These are phyloP conservation scores for Yponomeuta malinellus DNA, from an alignment of 2,888 invertebrate species.

Conservation along the genomic window DNA sequence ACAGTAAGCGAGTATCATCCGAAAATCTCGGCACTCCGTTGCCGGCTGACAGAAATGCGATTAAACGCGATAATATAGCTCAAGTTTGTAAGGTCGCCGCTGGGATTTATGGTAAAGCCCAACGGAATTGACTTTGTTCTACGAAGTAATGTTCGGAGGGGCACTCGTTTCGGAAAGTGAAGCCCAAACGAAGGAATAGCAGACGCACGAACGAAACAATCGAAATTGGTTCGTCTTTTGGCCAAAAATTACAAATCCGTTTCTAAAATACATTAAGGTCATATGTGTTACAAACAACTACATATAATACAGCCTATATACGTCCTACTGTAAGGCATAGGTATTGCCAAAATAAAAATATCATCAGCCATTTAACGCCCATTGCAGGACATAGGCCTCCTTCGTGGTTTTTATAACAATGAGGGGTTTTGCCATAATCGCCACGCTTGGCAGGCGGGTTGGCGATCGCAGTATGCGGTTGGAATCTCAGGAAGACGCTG, in stretches of 20 bases:
- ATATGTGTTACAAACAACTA: background rate
- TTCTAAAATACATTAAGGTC: background rate
- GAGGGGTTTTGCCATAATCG: too few species aligned
- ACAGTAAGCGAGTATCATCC: background rate
- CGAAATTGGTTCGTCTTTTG: too few species aligned
- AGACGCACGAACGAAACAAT: background rate
- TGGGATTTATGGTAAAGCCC: constrained; percentile 11
- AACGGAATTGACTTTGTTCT: constrained; percentile 8
- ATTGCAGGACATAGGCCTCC: too few species aligned
- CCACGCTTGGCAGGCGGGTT: too few species aligned
- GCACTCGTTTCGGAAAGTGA: background rate
- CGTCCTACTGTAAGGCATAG: too few species aligned
- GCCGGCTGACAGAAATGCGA: background rate
- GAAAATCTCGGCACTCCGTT: background rate
- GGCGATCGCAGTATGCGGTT: too few species aligned
- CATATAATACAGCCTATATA: background rate
- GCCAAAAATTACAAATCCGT: background rate
- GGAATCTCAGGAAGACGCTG: too few species aligned
- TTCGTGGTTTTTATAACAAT: too few species aligned
- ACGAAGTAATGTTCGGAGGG: background rate
- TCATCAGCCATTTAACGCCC: too few species aligned
- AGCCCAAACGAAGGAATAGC: background rate
- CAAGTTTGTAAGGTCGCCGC: constrained; percentile 2
- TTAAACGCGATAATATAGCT: background rate
- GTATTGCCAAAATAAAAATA: too few species aligned